Conservation (phyloP, 2,888 invertebrate genomes). For the Parnassius smintheus region DNA sequence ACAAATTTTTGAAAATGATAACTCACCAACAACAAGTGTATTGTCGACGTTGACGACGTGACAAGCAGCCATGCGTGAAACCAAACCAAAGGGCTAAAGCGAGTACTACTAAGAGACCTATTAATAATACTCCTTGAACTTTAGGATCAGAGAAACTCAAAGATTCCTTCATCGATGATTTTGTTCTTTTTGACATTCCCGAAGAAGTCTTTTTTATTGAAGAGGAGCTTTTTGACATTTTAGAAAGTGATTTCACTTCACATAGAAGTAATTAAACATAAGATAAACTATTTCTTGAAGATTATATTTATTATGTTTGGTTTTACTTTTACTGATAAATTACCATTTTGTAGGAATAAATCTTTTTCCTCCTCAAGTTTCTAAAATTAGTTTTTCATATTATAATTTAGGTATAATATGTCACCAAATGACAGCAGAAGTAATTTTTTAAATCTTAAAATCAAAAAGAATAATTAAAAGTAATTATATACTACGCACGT, state of each 20-base stretch:
- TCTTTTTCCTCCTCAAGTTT: too few relatives aligned
- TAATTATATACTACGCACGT: too few relatives aligned
- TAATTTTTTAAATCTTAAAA: too few relatives aligned
- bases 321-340: too few relatives aligned
- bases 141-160: constrained; percentile 45
- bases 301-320: too few relatives aligned
- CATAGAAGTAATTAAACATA: neutral
- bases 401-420: too few relatives aligned
- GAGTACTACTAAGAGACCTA: constrained; percentile 46
- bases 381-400: too few relatives aligned
- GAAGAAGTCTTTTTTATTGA: neutral
- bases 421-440: too few relatives aligned
- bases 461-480: too few relatives aligned
- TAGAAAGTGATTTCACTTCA: neutral
- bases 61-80: constrained; percentile 46
- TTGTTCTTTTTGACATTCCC: constrained; percentile 1
- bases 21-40: constrained; percentile 1
- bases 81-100: constrained; percentile 51
- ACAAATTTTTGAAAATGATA: neutral
- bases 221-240: neutral
- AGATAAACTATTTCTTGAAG: neutral
- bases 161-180: constrained; percentile 10
- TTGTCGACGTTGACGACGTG: constrained; percentile 42
- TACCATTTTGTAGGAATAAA: too few relatives aligned
- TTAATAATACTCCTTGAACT: constrained; percentile 45